Evolutionary conservation across 2,797 vertebrate genomes (phyloP).

Genomic region (Spatula clypeata): DNA sequence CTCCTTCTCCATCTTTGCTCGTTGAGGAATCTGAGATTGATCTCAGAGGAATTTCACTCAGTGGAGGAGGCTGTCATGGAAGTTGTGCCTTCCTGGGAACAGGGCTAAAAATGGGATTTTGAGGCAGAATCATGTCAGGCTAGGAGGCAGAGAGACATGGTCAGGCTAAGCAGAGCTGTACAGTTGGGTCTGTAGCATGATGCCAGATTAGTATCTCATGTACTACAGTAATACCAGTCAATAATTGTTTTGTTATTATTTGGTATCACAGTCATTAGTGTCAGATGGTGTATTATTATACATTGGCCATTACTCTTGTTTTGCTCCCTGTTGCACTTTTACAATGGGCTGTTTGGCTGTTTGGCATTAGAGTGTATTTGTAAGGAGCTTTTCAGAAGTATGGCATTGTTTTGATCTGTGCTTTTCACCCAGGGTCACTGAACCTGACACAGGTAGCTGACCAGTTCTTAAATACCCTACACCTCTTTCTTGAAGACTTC

Average conservation of each 20-base stretch:
- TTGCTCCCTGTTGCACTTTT: neutral
- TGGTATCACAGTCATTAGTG: neutral
- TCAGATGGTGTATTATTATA: neutral
- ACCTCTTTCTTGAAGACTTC: neutral
- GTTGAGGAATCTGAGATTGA: neutral
- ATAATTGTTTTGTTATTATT: neutral
- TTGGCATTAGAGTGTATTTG: neutral
- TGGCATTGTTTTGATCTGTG: neutral
- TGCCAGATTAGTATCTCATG: neutral
- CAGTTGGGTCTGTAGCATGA: accelerated
- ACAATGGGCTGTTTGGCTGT: neutral
- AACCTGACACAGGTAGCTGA: neutral
- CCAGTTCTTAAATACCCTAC: neutral
- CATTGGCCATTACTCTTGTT: neutral
- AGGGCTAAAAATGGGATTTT: neutral
- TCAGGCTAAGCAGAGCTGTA: neutral
- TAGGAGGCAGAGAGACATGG: neutral
- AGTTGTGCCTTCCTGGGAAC: neutral
- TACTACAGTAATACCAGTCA: neutral
- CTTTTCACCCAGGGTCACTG: neutral
- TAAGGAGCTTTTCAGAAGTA: neutral
- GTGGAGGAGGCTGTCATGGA: neutral
- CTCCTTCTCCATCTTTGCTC: neutral
- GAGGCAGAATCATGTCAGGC: neutral
- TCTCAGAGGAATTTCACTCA: neutral